Conservation (phyloP, 2,888 invertebrate genomes). For the Drosophila demipolita region DNA sequence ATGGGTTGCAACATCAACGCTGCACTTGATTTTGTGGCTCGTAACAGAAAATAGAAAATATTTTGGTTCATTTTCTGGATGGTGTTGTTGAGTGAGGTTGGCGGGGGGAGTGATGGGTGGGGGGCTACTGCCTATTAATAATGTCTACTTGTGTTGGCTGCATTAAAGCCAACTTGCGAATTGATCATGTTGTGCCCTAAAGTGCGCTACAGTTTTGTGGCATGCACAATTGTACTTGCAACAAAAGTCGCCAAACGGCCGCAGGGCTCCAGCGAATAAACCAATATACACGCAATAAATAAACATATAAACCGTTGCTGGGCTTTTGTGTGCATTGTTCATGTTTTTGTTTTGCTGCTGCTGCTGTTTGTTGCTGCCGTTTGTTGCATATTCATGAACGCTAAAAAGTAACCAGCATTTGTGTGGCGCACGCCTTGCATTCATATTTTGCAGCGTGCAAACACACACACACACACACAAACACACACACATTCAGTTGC, state of each 20-base stretch:
- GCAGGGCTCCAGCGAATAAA: slow-evolving; percentile 25
- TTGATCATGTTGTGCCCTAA: slow-evolving; percentile 18
- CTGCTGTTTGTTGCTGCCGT: slow-evolving; percentile 7
- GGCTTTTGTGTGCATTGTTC: slow-evolving; percentile 39
- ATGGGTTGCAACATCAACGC: slow-evolving; percentile 56
- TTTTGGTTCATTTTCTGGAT: neutral
- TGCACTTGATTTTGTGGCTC: slow-evolving; percentile 14
- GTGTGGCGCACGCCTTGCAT: slow-evolving; percentile 27
- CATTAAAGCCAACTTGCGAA: slow-evolving; percentile 21
- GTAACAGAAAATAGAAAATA: slow-evolving; percentile 16
- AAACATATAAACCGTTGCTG: slow-evolving; percentile 34
- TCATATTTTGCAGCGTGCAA: slow-evolving; percentile 22
- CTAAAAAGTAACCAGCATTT: slow-evolving; percentile 55
- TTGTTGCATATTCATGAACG: slow-evolving; percentile 54
- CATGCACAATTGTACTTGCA: slow-evolving; percentile 55
- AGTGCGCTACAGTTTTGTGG: slow-evolving; percentile 26
- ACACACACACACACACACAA: neutral
- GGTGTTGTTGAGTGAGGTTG: too few species aligned
- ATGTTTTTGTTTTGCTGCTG: slow-evolving; percentile 12
- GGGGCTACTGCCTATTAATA: slow-evolving; percentile 36
- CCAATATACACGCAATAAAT: slow-evolving; percentile 35
- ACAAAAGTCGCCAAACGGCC: slow-evolving; percentile 46
- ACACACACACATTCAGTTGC: slow-evolving; percentile 1
- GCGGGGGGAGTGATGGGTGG: neutral
- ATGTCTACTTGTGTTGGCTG: slow-evolving; percentile 35